phyloP scores from a whole-genome alignment of 1,140 invertebrate genomes.

The Lepidurus arcticus region DNA sequence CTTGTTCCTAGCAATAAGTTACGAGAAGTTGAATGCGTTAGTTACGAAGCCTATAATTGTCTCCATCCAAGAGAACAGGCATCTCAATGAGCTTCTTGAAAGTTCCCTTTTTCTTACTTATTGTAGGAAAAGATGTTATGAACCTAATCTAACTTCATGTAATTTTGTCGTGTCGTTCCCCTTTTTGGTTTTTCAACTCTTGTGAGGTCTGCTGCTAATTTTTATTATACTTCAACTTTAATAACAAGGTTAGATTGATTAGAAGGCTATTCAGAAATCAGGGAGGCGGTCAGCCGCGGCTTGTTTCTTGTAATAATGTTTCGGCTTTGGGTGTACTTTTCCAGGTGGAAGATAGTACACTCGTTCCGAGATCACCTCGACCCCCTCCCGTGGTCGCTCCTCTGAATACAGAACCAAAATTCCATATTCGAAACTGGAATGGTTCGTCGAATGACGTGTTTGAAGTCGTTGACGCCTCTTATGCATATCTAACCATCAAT shows the following conservation, averaged over 20 bases:
- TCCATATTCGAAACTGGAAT: background rate
- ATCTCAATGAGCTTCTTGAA: background rate
- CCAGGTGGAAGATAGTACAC: background rate
- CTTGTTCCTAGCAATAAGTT: slow-evolving; percentile 4
- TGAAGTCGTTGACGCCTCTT: slow-evolving; percentile 59
- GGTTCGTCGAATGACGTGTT: slow-evolving; percentile 38
- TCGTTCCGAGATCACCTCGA: background rate
- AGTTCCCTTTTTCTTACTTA: background rate
- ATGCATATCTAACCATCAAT: slow-evolving; percentile 62
- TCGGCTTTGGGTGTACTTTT: background rate
- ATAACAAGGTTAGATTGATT: background rate
- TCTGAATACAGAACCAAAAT: background rate
- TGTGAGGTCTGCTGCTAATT: background rate
- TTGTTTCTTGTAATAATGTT: background rate
- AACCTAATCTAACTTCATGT: background rate
- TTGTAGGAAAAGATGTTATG: background rate
- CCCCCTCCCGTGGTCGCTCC: background rate
- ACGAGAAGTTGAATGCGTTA: background rate
- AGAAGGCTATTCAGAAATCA: background rate
- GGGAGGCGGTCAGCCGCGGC: background rate
- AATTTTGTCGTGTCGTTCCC: background rate
- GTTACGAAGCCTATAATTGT: background rate
- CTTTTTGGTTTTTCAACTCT: background rate
- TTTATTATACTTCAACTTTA: background rate
- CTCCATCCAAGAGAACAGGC: background rate